Conservation (phyloP, 2,888 invertebrate genomes). For the Acleris holmiana region DNA sequence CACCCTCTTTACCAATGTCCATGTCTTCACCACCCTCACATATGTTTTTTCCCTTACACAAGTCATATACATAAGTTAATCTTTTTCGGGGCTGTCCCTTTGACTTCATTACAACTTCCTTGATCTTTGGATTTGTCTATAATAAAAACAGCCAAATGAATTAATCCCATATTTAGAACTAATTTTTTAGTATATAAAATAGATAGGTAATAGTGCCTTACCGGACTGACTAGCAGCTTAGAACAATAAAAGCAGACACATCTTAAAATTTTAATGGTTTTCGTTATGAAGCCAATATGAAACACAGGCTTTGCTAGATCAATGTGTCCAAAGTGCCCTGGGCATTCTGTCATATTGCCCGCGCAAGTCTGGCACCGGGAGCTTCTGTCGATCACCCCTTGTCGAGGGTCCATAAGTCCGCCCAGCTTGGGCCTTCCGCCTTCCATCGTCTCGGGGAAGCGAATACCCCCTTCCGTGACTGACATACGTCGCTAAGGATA, state of each 20-base stretch:
- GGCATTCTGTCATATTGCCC: slow-evolving; percentile 99
- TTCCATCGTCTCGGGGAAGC: slow-evolving; percentile 99
- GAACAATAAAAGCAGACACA: slow-evolving; percentile 99
- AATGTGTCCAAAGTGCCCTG: slow-evolving; percentile 99
- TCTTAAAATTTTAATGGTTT: slow-evolving; percentile 98
- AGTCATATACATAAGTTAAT: slow-evolving; percentile 97
- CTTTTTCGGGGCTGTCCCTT: slow-evolving; percentile 98
- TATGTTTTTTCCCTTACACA: slow-evolving; percentile 98
- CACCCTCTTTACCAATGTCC: slow-evolving; percentile 93
- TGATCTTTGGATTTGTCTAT: slow-evolving; percentile 95
- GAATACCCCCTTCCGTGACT: slow-evolving; percentile 98
- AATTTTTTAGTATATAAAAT: too few relatives aligned
- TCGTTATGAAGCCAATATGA: slow-evolving; percentile 98
- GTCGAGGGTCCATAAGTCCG: slow-evolving; percentile 99
- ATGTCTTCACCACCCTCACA: slow-evolving; percentile 99
- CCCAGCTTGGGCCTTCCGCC: slow-evolving; percentile 98
- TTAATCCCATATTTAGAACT: too few relatives aligned
- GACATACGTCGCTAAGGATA: slow-evolving; percentile 96
- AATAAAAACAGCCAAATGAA: slow-evolving; percentile 6
- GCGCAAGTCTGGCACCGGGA: slow-evolving; percentile 98
- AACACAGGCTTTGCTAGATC: slow-evolving; percentile 99
- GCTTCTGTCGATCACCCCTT: slow-evolving; percentile 97
- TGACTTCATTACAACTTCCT: slow-evolving; percentile 97
- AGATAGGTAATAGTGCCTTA: slow-evolving; percentile 74
- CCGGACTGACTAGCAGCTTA: slow-evolving; percentile 96